Evolutionary conservation across 2,888 invertebrate species (phyloP).

Genomic region (Sminthurinus aureus): DNA sequence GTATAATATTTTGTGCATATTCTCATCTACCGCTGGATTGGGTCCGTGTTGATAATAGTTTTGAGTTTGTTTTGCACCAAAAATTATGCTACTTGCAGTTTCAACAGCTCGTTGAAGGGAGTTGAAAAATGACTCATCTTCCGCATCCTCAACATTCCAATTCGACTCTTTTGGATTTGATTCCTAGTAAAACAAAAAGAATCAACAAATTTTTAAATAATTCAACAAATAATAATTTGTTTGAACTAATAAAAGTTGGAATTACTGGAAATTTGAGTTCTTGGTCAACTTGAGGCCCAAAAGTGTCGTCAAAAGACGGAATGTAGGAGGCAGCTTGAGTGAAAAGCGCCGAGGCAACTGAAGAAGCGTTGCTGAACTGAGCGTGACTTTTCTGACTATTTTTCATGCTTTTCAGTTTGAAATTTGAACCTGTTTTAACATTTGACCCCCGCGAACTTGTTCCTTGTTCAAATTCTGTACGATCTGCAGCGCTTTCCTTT

Average conservation of each 20-base stretch:
- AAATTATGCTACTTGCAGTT: conserved; percentile 7
- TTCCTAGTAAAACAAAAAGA: neutral
- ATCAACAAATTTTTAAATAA: neutral
- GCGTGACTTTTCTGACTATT: neutral
- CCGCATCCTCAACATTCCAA: neutral
- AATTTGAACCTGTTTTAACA: neutral
- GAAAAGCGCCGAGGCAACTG: conserved; percentile 2
- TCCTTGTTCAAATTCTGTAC: neutral
- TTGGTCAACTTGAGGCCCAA: conserved; percentile 21
- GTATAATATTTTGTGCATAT: too few species aligned
- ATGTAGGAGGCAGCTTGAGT: conserved; percentile 27
- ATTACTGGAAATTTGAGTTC: conserved; percentile 17
- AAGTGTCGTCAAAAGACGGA: conserved; percentile 30
- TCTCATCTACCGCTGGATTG: too few species aligned
- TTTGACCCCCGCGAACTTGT: neutral
- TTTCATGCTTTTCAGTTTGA: too few species aligned
- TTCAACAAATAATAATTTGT: too few species aligned
- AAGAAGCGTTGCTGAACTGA: neutral
- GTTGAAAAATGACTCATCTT: neutral
- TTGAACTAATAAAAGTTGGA: too few species aligned
- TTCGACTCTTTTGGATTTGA: too few species aligned
- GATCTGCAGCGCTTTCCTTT: neutral
- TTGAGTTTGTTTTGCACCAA: conserved; percentile 1
- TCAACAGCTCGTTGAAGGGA: conserved; percentile 7
- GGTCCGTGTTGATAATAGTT: too few species aligned